Percentiles rank a stretch among this genome's conserved stretches.
phyloP scores from a whole-genome alignment of 1,140 invertebrate genomes.

The Sitobion miscanthi region DNA sequence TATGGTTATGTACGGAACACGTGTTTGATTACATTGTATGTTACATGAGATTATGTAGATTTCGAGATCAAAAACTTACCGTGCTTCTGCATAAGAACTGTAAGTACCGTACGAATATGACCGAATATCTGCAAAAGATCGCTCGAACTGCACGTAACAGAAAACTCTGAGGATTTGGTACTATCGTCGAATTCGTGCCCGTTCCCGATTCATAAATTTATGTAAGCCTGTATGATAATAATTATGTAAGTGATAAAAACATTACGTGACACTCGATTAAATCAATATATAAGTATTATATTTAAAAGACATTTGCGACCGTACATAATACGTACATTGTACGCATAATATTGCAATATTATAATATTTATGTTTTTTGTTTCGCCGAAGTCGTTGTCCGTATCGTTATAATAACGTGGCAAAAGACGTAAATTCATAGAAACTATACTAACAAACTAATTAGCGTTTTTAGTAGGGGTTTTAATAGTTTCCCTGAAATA shows the following conservation, averaged over 20 bases:
- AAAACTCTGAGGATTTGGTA: not conserved
- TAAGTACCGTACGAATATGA: not conserved
- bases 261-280: not conserved
- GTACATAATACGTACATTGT: not conserved
- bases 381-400: not conserved
- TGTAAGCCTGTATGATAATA: not conserved
- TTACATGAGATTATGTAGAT: not conserved
- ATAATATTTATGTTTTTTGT: not conserved
- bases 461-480: not conserved
- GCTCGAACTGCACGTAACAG: not conserved
- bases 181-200: not conserved
- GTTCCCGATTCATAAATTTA: not conserved
- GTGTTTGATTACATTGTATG: not conserved
- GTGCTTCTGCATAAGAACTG: not conserved
- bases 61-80: not conserved
- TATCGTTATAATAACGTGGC: not conserved
- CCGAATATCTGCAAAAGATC: not conserved
- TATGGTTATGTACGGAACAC: not conserved
- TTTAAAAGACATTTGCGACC: not conserved
- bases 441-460: not conserved
- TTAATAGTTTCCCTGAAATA: not conserved
- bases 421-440: not conserved
- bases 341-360: no score
- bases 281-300: not conserved
- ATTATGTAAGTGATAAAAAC: not conserved